Evolutionary conservation across 2,888 invertebrate species (phyloP).

Genomic region (Diplazon laetatorius): DNA sequence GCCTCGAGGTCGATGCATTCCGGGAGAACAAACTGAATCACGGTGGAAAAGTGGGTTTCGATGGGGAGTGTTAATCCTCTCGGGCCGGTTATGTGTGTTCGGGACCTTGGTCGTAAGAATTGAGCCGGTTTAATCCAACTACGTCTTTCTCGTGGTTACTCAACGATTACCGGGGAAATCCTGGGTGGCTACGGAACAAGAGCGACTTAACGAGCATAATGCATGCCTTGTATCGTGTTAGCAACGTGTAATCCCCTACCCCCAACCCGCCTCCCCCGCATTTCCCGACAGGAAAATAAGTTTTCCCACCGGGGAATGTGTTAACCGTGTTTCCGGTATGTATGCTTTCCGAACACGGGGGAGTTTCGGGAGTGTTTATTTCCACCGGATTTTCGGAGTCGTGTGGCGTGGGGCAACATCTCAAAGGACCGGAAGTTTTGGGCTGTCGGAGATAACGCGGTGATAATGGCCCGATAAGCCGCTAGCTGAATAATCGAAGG

Average conservation of each 20-base stretch:
- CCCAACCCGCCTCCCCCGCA: too few species aligned
- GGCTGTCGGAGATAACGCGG: conserved; percentile 2
- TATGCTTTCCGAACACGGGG: conserved; percentile 36
- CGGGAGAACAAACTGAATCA: background rate
- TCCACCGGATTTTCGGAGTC: conserved; percentile 1
- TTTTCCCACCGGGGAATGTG: conserved; percentile 12
- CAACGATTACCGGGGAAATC: conserved; percentile 42
- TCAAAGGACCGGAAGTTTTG: conserved; percentile 23
- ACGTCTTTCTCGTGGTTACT: conserved; percentile 16
- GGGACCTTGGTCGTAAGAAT: background rate
- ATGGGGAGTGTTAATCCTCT: background rate
- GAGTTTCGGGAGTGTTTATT: conserved; percentile 48
- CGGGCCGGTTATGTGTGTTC: background rate
- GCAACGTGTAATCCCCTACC: conserved; percentile 47
- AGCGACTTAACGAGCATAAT: conserved; percentile 28
- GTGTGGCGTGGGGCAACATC: conserved; percentile 1
- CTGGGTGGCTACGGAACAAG: conserved; percentile 16
- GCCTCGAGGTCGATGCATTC: too few species aligned
- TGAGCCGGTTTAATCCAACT: conserved; percentile 8
- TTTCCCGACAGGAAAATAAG: conserved; percentile 28
- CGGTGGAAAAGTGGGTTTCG: background rate
- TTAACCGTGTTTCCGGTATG: conserved; percentile 1
- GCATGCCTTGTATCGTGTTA: conserved; percentile 36
- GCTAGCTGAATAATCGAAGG: background rate
- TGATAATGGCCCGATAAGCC: conserved; percentile 1